Evolutionary conservation across 2,888 invertebrate species (phyloP), one percentile per base, ranked within the genome.

Genomic region (Beris morrisii): DNA sequence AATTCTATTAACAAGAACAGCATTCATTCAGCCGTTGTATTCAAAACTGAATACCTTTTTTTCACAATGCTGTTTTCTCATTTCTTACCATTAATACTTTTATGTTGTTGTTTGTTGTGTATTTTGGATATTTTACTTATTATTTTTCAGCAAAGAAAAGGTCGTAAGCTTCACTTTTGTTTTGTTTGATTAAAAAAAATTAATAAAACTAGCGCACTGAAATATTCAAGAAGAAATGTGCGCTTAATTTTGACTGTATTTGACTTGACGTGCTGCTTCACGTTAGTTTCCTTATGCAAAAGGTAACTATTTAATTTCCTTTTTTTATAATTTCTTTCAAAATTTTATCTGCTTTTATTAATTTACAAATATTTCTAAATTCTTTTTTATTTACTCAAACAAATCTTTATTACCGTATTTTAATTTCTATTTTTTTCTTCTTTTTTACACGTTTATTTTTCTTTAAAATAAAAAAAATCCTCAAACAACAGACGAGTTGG

Each of bases 401-500:
- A 22, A 22, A 22, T 70, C 67, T 71, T 71, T 71, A 70, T n/a
- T 44, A 64, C n/a, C 57, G 50, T 30, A 43, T 58, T 48, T 53
- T 69, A 52, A 58, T 43, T 31, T 58, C 31, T 58, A 43, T 68
- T 69, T 69, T 57, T 64, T 67, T 68, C 53, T 65, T 66, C 68
- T 67, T 44, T 70, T 73, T 71, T 68, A 48, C 61, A 69, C 61
- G 70, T 67, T 67, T 70, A 57, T 44, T 63, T 70, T 65, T 71
- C 57, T 61, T 68, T 52, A n/a, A 46, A 64, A 45, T 28, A 55
- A 61, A 67, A 38, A 56, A 48, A 48, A 52, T 38, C 3, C 48
- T 3, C 3, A n/a, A 46, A 69, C 84, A 85, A 74, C 88, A 95
- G 95, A 95, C 89, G 94, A 95, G 82, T 89, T 95, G 82, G 93